Evolutionary conservation across 2,113 vertebrate species (phyloP).

Genomic region (Campylomormyrus tamandua): DNA sequence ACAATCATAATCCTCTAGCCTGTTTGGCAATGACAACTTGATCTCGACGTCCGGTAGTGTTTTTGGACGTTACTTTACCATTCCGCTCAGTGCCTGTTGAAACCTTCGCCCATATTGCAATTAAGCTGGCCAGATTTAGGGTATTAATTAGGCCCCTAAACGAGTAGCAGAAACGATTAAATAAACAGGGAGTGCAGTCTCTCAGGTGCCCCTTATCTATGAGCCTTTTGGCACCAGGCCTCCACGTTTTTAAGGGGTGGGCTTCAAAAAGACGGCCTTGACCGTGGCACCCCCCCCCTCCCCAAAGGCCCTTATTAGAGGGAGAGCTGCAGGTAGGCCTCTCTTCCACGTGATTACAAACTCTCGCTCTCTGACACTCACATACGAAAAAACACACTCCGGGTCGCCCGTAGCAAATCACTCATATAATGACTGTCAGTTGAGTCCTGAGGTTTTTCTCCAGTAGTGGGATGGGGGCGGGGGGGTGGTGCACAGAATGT

Average conservation of each 20-base stretch:
- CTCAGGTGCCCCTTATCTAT: neutral
- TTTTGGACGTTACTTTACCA: neutral
- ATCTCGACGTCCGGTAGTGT: neutral
- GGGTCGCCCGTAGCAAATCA: neutral
- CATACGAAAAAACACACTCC: neutral
- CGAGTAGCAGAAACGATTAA: neutral
- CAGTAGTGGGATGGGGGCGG: neutral
- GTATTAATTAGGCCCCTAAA: slow-evolving; percentile 22
- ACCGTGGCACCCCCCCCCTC: neutral
- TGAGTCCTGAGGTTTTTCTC: neutral
- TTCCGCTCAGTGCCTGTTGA: neutral
- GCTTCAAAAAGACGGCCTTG: neutral
- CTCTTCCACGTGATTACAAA: slow-evolving; percentile 1
- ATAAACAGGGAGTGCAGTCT: neutral
- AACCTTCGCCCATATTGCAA: slow-evolving; percentile 4
- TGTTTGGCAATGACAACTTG: neutral
- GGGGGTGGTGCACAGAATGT: neutral
- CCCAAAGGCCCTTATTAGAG: slow-evolving; percentile 23
- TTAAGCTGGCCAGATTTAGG: slow-evolving; percentile 12
- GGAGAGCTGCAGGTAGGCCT: slow-evolving; percentile 15
- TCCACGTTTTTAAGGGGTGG: neutral
- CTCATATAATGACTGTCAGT: neutral
- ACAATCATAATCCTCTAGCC: neutral
- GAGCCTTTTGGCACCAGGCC: neutral
- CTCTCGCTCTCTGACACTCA: neutral